phyloP scores from a whole-genome alignment of 1,140 invertebrate genomes.

The Ostrea edulis region DNA sequence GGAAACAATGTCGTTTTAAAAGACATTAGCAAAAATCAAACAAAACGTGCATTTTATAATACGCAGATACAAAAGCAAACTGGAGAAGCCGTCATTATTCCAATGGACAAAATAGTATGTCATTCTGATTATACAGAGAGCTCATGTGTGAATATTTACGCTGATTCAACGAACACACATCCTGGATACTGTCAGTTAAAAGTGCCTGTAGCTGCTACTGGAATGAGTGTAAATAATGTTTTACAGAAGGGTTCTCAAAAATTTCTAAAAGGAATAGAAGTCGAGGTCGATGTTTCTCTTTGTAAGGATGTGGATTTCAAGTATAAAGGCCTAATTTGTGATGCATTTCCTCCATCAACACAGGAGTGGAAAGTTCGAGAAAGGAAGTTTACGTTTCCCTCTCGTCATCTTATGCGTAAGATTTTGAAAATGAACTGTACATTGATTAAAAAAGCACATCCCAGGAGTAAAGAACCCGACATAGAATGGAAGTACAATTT shows the following conservation, averaged over 20 bases:
- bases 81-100: not conserved
- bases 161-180: not conserved
- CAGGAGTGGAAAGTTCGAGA: not conserved
- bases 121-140: not conserved
- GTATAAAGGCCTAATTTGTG: not conserved
- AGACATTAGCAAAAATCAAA: not conserved
- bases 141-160: not conserved
- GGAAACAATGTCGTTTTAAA: not conserved
- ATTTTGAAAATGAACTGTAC: not conserved
- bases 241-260: not conserved
- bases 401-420: not conserved
- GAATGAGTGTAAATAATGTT: not conserved
- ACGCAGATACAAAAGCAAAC: not conserved
- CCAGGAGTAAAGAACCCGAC: not conserved
- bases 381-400: conserved; percentile 7
- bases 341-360: not conserved
- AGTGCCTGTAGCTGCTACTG: not conserved
- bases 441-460: conserved; percentile 10
- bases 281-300: not conserved
- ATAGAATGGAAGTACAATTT: not conserved
- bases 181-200: not conserved
- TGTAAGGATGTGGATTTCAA: not conserved
- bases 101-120: not conserved
- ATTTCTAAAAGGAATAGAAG: not conserved
- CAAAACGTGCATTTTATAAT: not conserved